These are phyloP conservation scores for Spilosoma lubricipeda DNA, from an alignment of 2,888 invertebrate genomes.

Conservation along the genomic window DNA sequence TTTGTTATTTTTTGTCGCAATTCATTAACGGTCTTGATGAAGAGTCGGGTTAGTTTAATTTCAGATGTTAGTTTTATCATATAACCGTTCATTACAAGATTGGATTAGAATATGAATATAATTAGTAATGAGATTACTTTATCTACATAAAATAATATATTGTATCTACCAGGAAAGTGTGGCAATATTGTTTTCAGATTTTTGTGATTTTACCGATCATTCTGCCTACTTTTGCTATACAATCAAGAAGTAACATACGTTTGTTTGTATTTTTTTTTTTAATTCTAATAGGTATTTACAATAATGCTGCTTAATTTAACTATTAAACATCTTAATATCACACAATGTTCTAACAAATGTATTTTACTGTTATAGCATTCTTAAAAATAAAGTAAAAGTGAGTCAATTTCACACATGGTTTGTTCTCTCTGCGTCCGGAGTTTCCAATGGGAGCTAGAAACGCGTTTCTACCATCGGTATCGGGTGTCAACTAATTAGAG, in stretches of 20 bases:
- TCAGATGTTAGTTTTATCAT: neutral
- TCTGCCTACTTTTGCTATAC: neutral
- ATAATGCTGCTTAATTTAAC: neutral
- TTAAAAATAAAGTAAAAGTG: slow-evolving; percentile 59
- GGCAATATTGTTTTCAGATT: neutral
- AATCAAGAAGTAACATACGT: neutral
- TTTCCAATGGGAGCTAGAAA: slow-evolving; percentile 74
- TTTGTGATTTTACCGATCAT: neutral
- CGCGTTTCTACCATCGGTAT: slow-evolving; percentile 62
- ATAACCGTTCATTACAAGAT: neutral
- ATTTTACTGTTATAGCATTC: slow-evolving; percentile 9
- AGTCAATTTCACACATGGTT: slow-evolving; percentile 78
- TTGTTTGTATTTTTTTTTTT: neutral
- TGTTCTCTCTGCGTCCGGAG: slow-evolving; percentile 58
- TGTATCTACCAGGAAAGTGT: neutral
- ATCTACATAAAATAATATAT: no score
- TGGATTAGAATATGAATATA: neutral
- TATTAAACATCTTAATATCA: neutral
- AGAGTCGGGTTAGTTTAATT: slow-evolving; percentile 4
- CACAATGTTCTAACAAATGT: neutral
- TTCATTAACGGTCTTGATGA: slow-evolving; percentile 5
- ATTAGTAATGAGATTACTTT: neutral
- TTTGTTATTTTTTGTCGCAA: slow-evolving; percentile 28
- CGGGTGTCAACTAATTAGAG: slow-evolving; percentile 81
- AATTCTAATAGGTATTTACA: neutral